These are phyloP conservation scores for Geophilus truncorum DNA, from an alignment of 2,888 invertebrate genomes.

Conservation along the genomic window DNA sequence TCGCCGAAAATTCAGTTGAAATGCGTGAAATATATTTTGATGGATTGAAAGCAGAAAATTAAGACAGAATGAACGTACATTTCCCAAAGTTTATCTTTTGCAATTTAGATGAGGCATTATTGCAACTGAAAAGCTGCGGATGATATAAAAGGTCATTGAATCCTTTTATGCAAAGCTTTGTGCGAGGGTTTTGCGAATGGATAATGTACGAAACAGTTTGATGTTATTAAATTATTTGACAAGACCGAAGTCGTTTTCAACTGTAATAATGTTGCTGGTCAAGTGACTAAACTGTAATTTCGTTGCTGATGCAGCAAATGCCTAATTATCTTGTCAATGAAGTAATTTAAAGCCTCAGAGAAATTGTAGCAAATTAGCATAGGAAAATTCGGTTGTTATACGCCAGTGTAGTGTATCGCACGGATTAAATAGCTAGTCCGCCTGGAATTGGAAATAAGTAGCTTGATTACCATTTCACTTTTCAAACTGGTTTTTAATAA, in stretches of 20 bases:
- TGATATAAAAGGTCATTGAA: background rate
- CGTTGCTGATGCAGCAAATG: constrained; percentile 25
- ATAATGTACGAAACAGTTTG: constrained; percentile 1
- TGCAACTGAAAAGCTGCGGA: background rate
- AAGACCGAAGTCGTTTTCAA: constrained; percentile 4
- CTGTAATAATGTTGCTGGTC: constrained; percentile 7
- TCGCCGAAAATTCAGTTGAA: background rate
- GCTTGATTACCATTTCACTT: background rate
- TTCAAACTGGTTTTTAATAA: constrained; percentile 12
- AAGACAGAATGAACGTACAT: background rate
- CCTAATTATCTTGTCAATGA: constrained; percentile 22
- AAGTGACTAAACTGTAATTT: constrained; percentile 15
- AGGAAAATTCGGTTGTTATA: background rate
- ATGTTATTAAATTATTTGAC: constrained; percentile 2
- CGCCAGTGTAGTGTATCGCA: background rate
- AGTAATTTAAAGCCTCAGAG: constrained; percentile 18
- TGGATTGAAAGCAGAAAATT: background rate
- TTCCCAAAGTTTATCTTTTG: background rate
- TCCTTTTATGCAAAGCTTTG: background rate
- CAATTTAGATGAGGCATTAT: background rate
- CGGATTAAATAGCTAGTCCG: background rate
- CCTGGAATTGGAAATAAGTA: constrained; percentile 1
- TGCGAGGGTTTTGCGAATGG: background rate
- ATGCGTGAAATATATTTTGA: background rate
- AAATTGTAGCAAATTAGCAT: background rate